Evolutionary conservation across 2,797 vertebrate genomes (phyloP).

Genomic region (Cynodonichthys magdalenae): DNA sequence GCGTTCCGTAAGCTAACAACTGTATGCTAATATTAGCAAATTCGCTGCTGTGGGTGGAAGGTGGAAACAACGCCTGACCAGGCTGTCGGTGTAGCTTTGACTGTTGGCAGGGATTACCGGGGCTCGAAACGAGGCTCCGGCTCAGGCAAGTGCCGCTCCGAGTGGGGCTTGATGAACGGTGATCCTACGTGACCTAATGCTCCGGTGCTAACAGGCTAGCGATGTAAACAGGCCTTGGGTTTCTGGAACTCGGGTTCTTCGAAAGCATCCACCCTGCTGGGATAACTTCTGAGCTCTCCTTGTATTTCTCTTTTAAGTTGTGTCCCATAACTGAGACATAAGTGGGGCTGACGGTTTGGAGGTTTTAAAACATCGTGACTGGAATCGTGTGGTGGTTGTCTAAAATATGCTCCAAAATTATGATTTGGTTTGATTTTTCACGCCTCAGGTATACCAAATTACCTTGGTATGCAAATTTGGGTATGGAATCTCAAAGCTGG

Average conservation of each 20-base stretch:
- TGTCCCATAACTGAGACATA: not conserved
- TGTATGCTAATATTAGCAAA: constrained; percentile 52
- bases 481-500: not conserved
- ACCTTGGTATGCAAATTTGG: not conserved
- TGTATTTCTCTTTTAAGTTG: not conserved
- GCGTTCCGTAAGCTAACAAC: constrained; percentile 46
- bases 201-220: constrained; percentile 55
- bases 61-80: not conserved
- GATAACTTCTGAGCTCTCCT: not conserved
- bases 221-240: constrained; percentile 70
- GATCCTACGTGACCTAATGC: constrained; percentile 32
- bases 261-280: constrained; percentile 42
- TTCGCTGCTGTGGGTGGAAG: constrained; percentile 2
- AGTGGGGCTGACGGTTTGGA: not conserved
- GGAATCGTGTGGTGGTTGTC: constrained; percentile 25
- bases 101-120: not conserved
- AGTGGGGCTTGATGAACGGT: constrained; percentile 8
- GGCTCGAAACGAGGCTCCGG: not conserved
- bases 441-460: too few relatives aligned
- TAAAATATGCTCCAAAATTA: not conserved
- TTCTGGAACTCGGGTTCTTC: constrained; percentile 41
- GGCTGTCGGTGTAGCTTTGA: not conserved
- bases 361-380: constrained; percentile 27
- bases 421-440: not conserved
- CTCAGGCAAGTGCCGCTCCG: constrained; percentile 10